Base-by-base conservation (phyloP, 2,797 vertebrate genomes). In the Phyllotis vaccarum region DNA sequence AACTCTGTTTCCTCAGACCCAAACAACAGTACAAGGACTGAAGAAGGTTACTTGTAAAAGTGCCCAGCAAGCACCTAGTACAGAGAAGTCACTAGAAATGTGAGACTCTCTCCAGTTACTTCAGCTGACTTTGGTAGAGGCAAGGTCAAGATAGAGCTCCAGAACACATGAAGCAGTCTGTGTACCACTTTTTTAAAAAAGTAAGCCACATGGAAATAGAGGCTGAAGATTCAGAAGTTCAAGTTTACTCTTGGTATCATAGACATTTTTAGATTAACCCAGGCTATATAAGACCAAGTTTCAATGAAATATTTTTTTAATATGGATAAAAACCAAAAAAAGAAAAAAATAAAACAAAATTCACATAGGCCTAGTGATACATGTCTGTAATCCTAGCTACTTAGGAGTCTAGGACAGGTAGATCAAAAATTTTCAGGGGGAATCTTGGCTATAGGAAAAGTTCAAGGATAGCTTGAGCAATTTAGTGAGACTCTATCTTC, bases 21-120 rank as follows among this genome's bases (percentile, higher is more conserved):
- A 91, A 92, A 95, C 56, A 91, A 89, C 90, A 21, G 49, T 90
- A 58, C 3, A 64, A 54, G 89, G 82, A 46, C 78, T 78, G 72
- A 94, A 92, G 56, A n/a, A 96, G 74, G 43, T 83, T 21, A 92
- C 78, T 83, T 92, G 52, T 64, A 29, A n/a, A 93, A 93, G 68
- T 76, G 13, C 62, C 66, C 62, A 89, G 81, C 37, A 54, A 92
- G 74, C 52, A 88, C 37, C 43, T 83, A 60, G 34, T 43, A 91
- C 80, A 90, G 54, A 89, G n/a, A 56, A 83, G 64, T 92, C 27
- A 31, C 76, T 94, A 82, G 60, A 92, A 94, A 86, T 93, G 27
- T 93, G 80, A 56, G n/a, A 40, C 58, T 78, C 56, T 90, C 11
- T 88, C 86, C 22, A n/a, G 14, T 82, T 92, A 70, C 54, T 92